phyloP scores from a whole-genome alignment of 2,113 vertebrate genomes.

The Ariopsis seemanni region DNA sequence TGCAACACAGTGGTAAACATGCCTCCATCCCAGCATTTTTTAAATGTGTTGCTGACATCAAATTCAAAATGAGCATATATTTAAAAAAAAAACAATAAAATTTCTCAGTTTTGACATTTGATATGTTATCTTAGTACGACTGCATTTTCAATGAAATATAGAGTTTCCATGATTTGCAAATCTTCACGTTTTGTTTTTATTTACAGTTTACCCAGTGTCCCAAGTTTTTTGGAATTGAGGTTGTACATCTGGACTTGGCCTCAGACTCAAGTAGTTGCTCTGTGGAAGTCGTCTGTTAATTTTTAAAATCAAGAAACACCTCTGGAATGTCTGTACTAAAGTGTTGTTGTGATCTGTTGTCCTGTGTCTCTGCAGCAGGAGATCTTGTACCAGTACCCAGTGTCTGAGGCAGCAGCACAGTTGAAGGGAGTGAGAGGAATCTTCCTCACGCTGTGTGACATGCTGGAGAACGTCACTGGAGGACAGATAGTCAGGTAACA shows the following conservation, averaged over 20 bases:
- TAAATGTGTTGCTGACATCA: too few relatives aligned
- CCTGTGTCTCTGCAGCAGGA: constrained; percentile 81
- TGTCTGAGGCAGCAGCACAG: constrained; percentile 84
- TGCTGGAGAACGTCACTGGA: constrained; percentile 91
- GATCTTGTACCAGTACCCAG: constrained; percentile 92
- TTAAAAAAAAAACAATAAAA: too few relatives aligned
- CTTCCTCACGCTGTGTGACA: constrained; percentile 95
- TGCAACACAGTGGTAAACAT: too few relatives aligned
- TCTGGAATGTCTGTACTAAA: background rate
- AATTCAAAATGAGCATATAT: too few relatives aligned
- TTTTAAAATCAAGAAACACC: background rate
- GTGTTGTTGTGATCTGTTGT: background rate
- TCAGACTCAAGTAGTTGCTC: background rate
- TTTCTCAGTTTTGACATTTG: too few relatives aligned
- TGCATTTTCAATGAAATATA: too few relatives aligned
- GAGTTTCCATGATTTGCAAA: too few relatives aligned
- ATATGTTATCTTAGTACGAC: too few relatives aligned
- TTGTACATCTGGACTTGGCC: background rate
- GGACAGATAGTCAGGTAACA: constrained; percentile 87
- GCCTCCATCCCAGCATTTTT: too few relatives aligned
- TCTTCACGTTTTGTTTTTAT: too few relatives aligned
- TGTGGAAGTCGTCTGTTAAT: background rate
- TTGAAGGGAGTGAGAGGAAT: constrained; percentile 91
- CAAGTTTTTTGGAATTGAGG: too few relatives aligned
- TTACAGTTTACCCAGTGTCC: too few relatives aligned